Base-by-base conservation (phyloP, 2,113 vertebrate genomes). In the Paralichthys olivaceus region DNA sequence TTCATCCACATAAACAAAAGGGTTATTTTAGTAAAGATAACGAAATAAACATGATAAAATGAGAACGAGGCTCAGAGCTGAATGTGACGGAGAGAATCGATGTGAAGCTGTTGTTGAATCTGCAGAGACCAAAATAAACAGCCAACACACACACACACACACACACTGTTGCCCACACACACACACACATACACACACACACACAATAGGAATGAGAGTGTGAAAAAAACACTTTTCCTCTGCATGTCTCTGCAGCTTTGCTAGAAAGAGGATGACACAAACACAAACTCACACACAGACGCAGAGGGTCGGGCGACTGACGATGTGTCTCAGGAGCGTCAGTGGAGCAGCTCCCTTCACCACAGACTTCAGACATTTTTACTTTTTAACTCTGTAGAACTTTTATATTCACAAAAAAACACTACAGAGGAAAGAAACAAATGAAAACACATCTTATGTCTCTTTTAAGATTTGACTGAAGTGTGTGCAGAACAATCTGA, bases 1-100 rank as follows among this genome's bases (percentile, higher is more conserved):
- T 68, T 77, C 37, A 72, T 76, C 61, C 65, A 49, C 64, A 71
- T 45, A 22, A 59, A 56, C 45, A 77, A 34, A 69, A 23, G 43
- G 68, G 54, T 60, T 11, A 66, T 72, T 75, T 40, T 3, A 40
- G 37, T 40, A 40, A 40, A 40, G 9, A 40, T 3, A 40, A 40
- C 22, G 63, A 70, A 66, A 81, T 75, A 62, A 75, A 72, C 74
- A 83, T 82, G 79, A 84, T 82, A 79, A 70, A 59, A 79, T 22
- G 63, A 72, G 45, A 75, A 13, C 37, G 54, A 69, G 55, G 75
- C 67, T 75, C 17, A 4, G 54, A 71, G 75, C 81, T 81, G 79
- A 79, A 64, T 29, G 54, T 64, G 53, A 64, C 28, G 7, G 63
- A 47, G 40, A 37, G 77, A 79, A 74, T 77, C 72, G 2, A 63